A percentile compares a stretch with the other conserved stretches of the same genome.
Evolutionary conservation across 2,113 vertebrate genomes (phyloP).

Genomic region (Camarhynchus parvulus): DNA sequence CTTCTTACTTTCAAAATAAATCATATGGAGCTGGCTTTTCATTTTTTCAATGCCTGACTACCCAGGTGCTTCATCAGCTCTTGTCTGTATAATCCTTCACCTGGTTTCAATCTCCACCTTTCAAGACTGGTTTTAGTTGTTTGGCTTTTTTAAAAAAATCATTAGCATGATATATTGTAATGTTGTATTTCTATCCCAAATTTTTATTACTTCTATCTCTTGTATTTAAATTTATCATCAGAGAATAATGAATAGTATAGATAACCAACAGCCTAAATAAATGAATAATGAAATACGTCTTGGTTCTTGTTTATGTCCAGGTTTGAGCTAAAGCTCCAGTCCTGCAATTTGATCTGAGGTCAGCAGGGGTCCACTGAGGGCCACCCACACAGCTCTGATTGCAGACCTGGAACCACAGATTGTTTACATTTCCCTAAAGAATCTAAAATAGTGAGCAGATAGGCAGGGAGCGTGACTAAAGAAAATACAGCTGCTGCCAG

Average conservation of each 20-base stretch:
- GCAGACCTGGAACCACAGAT: constrained; percentile 44
- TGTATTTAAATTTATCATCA: neutral
- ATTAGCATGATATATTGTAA: constrained; percentile 2
- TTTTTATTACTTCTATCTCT: neutral
- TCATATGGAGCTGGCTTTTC: neutral
- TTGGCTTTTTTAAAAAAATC: neutral
- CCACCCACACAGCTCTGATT: constrained; percentile 47
- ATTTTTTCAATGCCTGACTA: constrained; percentile 8
- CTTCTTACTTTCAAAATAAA: constrained; percentile 45
- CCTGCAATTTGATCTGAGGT: constrained; percentile 59
- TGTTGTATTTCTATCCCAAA: neutral
- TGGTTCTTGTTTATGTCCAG: constrained; percentile 25
- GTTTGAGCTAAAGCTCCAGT: constrained; percentile 24
- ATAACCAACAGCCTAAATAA: constrained; percentile 17
- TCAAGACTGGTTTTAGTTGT: constrained; percentile 16
- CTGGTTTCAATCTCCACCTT: constrained; percentile 45
- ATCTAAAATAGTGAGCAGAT: constrained; percentile 54
- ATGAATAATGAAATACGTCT: constrained; percentile 14
- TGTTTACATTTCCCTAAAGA: constrained; percentile 64
- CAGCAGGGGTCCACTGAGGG: constrained; percentile 8
- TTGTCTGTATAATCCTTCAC: constrained; percentile 33
- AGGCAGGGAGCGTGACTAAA: constrained; percentile 47
- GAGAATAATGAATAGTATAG: neutral
- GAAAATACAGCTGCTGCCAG: constrained; percentile 64
- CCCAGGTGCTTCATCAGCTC: constrained; percentile 27